Base-by-base conservation (phyloP, 2,797 vertebrate species). In the Microctenopoma stevenorrisi region DNA sequence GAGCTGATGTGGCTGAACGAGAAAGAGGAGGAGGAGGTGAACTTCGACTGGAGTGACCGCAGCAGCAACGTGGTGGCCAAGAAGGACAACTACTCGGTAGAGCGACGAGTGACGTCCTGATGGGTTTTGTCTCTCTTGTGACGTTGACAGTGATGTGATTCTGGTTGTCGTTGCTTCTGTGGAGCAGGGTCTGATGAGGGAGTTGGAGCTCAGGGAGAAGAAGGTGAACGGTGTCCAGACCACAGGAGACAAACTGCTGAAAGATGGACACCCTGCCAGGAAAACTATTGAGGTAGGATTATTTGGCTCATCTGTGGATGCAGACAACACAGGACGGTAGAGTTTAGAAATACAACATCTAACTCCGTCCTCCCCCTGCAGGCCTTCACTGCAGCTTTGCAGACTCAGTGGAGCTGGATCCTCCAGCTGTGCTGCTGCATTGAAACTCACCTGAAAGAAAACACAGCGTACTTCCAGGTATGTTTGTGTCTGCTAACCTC, bases 351-450 rank as follows among this genome's bases (percentile, higher is more conserved):
- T 6, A n/a, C 10, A 15, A 25, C 12, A 18, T n/a, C 33, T 35
- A 3, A 25, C 35, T 12, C n/a, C 18, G 1, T 44, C 12, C 26
- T 47, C 11, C 8, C 33, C 13, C 5, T n/a, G 4, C 12, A 90
- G 97, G 94, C 96, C 0, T 98, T 98, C 90, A 96, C 95, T 67
- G 95, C 93, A 0, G 97, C 96, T 0, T 89, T 98, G 76, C 97
- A 97, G 94, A 98, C 97, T 0, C 96, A 98, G 92, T 98, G 97
- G 97, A 97, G 97, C 43, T 98, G 97, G 97, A 94, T 96, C 85
- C 94, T 98, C 0, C 97, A 98, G 92, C 86, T 98, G 43, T 98
- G 97, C 86, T 98, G 97, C 86, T 98, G 97, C 65, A 92, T 97
- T 0, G 97, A 98, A 85, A 93, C 94, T 0, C 97, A 98, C 85